phyloP scores from a whole-genome alignment of 2,888 invertebrate species.

The Pseudoips prasinana region DNA sequence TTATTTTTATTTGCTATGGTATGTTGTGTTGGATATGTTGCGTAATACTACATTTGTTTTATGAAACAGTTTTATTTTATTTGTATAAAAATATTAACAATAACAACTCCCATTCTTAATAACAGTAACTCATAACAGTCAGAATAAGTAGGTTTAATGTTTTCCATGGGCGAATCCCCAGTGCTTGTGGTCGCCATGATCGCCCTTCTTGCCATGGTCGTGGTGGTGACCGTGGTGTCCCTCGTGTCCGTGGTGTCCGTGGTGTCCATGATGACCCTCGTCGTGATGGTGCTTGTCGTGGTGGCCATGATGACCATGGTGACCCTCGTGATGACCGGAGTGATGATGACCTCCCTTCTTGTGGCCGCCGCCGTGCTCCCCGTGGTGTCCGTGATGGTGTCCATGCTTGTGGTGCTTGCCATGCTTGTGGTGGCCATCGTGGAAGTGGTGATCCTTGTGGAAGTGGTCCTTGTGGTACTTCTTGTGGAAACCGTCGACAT shows the following conservation, averaged over 20 bases:
- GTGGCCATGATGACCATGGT: conserved; percentile 90
- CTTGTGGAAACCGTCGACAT: conserved; percentile 91
- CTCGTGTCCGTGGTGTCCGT: conserved; percentile 90
- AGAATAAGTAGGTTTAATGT: conserved; percentile 53
- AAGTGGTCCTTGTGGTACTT: conserved; percentile 94
- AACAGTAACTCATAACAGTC: conserved; percentile 51
- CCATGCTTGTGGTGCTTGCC: conserved; percentile 92
- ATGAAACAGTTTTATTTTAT: conserved; percentile 44
- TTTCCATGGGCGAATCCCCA: conserved; percentile 85
- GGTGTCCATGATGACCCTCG: conserved; percentile 89
- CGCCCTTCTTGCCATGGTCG: conserved; percentile 90
- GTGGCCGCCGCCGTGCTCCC: conserved; percentile 87
- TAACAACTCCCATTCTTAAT: conserved; percentile 58
- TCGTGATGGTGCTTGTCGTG: conserved; percentile 91
- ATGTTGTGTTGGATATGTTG: no score
- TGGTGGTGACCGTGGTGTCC: conserved; percentile 88
- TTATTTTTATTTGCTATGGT: no score
- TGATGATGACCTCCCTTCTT: conserved; percentile 92
- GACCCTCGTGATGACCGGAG: conserved; percentile 88
- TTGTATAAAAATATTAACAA: conserved; percentile 57
- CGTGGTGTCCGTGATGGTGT: conserved; percentile 87
- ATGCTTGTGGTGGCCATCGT: conserved; percentile 91
- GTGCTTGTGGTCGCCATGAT: conserved; percentile 87
- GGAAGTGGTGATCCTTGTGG: conserved; percentile 93
- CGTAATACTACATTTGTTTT: no score